Evolutionary conservation across 2,888 invertebrate species (phyloP).

Genomic region (Flexamia atlantica): DNA sequence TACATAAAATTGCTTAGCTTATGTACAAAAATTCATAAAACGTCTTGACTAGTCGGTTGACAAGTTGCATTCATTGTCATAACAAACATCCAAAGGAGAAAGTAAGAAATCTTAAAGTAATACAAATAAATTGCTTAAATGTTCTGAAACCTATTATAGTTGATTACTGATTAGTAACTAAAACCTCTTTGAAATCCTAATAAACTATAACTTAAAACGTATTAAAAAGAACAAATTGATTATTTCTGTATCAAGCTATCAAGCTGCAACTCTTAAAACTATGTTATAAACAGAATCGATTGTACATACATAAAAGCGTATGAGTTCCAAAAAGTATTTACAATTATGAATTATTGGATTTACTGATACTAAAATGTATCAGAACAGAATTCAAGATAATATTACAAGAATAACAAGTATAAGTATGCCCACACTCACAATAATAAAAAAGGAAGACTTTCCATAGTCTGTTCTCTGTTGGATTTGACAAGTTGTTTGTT

Average conservation of each 20-base stretch:
- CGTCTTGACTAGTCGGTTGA: constrained; percentile 16
- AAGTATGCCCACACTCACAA: background rate
- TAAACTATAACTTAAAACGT: background rate
- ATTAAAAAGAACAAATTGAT: background rate
- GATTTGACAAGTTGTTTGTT: no score
- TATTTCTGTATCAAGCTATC: background rate
- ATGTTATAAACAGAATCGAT: constrained; percentile 1
- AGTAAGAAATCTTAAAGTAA: background rate
- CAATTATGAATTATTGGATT: background rate
- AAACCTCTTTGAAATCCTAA: background rate
- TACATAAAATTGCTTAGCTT: background rate
- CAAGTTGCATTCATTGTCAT: background rate
- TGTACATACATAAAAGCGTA: constrained; percentile 22
- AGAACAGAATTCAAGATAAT: background rate
- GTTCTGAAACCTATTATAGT: background rate
- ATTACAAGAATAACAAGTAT: background rate
- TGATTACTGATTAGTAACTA: background rate
- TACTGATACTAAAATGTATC: no score
- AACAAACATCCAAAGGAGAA: background rate
- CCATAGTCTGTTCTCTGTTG: background rate
- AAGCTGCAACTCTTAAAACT: constrained; percentile 5
- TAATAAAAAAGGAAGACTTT: background rate
- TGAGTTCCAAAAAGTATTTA: constrained; percentile 19
- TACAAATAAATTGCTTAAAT: background rate
- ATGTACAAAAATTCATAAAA: constrained; percentile 21